Evolutionary conservation across 2,113 vertebrate genomes (phyloP).

Genomic region (Campylomormyrus tamandua): DNA sequence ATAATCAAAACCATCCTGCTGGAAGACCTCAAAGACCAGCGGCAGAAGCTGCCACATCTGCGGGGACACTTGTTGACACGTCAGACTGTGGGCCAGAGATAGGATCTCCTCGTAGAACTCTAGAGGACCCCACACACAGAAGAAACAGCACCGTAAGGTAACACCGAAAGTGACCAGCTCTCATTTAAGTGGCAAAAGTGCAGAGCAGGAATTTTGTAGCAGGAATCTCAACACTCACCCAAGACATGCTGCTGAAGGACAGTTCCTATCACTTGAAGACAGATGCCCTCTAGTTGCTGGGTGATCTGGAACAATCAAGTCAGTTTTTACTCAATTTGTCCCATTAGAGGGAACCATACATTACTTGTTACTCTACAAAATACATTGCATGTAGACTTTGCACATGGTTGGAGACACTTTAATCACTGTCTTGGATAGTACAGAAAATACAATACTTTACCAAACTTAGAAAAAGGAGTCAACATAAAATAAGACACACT

Average conservation of each 20-base stretch:
- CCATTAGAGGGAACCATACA: background rate
- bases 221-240: conserved; percentile 58
- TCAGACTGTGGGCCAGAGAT: conserved; percentile 94
- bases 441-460: background rate
- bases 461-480: background rate
- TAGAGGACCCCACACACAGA: conserved; percentile 45
- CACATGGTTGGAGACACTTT: background rate
- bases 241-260: conserved; percentile 96
- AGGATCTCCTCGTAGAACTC: conserved; percentile 98
- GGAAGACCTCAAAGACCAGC: conserved; percentile 94
- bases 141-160: background rate
- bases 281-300: conserved; percentile 96
- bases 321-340: background rate
- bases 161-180: background rate
- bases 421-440: background rate
- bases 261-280: conserved; percentile 95
- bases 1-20: conserved; percentile 97
- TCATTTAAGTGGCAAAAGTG: conserved; percentile 19
- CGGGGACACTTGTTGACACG: conserved; percentile 93
- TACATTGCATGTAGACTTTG: background rate
- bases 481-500: background rate
- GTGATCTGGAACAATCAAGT: conserved; percentile 72
- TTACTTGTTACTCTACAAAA: background rate
- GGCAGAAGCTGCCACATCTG: conserved; percentile 99
- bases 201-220: background rate